These are phyloP conservation scores for Cyanoramphus novaezelandiae DNA, from an alignment of 2,113 vertebrate genomes.

Conservation along the genomic window DNA sequence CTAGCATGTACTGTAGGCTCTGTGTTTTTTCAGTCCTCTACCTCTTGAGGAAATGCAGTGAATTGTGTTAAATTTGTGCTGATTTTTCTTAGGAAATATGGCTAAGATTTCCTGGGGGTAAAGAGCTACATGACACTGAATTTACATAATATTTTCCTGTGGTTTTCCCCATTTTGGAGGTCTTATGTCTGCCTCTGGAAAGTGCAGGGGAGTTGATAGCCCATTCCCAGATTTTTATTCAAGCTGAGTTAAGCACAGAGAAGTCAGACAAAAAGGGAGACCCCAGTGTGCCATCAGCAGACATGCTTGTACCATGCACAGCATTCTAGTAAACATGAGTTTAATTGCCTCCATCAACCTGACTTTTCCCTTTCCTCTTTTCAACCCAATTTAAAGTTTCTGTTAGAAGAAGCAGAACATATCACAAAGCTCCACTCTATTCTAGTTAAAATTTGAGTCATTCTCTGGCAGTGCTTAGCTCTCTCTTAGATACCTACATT, in stretches of 20 bases:
- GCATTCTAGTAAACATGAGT: neutral
- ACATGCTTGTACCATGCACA: neutral
- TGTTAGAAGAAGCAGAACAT: neutral
- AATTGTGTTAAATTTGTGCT: neutral
- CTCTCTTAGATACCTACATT: neutral
- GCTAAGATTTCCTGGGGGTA: neutral
- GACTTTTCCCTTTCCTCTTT: neutral
- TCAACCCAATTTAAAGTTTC: neutral
- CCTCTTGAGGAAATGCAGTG: constrained; percentile 1
- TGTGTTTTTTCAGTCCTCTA: neutral
- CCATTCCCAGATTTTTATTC: neutral
- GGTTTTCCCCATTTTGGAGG: neutral
- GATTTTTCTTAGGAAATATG: neutral
- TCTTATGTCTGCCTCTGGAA: neutral
- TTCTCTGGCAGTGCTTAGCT: neutral
- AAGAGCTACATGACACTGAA: neutral
- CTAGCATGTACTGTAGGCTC: neutral
- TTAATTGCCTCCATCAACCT: neutral
- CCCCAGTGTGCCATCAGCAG: neutral
- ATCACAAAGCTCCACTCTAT: neutral
- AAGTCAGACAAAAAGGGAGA: neutral
- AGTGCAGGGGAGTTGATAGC: neutral
- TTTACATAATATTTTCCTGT: neutral
- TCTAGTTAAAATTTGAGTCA: neutral
- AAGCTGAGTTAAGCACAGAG: neutral